Evolutionary conservation across 1,140 invertebrate species (phyloP).

Genomic region (Cydia fagiglandana): DNA sequence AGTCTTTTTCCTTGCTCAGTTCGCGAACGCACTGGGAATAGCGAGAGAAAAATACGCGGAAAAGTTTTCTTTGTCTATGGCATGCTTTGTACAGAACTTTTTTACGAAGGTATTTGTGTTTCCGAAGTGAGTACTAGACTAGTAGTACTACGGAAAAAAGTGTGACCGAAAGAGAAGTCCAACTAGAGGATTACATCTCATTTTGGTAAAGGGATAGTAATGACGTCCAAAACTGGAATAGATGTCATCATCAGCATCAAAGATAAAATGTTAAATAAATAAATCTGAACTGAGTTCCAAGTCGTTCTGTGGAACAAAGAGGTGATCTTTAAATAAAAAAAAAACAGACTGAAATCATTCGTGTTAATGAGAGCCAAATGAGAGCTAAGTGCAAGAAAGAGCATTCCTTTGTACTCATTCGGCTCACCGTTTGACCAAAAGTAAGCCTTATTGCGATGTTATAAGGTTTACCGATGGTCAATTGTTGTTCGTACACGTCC

Average conservation of each 20-base stretch:
- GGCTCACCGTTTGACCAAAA: no score
- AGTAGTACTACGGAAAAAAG: background rate
- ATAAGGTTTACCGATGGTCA: no score
- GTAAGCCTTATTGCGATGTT: no score
- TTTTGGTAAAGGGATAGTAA: no score
- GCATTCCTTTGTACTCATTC: constrained; percentile 11
- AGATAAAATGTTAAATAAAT: no score
- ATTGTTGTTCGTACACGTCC: background rate
- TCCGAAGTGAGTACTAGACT: background rate
- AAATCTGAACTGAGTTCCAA: no score
- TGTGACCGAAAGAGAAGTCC: no score
- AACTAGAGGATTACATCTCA: no score
- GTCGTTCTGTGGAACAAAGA: background rate
- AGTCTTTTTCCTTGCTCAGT: constrained; percentile 26
- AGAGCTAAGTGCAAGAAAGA: constrained; percentile 5
- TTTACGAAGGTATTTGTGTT: background rate
- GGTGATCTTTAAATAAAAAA: constrained; percentile 9
- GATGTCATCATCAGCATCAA: no score
- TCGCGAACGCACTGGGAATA: constrained; percentile 1
- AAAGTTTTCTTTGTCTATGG: constrained; percentile 22
- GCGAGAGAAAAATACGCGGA: constrained; percentile 5
- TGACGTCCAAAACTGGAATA: no score
- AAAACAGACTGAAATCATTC: constrained; percentile 18
- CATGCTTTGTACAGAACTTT: background rate
- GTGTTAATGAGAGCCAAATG: constrained; percentile 26